Conservation (phyloP, 2,888 invertebrate species). For the Thysanoteuthis rhombus region DNA sequence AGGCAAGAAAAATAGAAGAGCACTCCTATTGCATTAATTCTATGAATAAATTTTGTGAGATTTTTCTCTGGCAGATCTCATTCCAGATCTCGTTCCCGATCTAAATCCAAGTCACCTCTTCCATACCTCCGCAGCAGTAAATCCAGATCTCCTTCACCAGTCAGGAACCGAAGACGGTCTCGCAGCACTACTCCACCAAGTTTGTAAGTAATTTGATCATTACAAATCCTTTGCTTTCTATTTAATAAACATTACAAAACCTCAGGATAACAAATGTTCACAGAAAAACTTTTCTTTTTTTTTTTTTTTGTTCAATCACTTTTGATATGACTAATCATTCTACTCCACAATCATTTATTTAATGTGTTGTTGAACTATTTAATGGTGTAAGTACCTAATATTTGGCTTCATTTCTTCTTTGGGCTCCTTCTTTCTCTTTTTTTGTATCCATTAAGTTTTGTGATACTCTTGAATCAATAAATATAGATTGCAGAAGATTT, state of each 20-base stretch:
- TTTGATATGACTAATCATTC: not conserved
- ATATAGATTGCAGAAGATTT: too few relatives aligned
- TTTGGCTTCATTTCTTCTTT: too few relatives aligned
- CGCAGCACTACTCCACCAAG: conserved; percentile 78
- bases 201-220: conserved; percentile 67
- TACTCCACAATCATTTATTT: too few relatives aligned
- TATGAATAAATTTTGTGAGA: not conserved
- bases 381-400: too few relatives aligned
- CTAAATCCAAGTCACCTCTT: conserved; percentile 51
- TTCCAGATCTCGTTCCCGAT: conserved; percentile 43
- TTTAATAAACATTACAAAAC: not conserved
- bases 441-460: too few relatives aligned
- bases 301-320: not conserved
- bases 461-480: too few relatives aligned
- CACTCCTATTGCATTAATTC: not conserved
- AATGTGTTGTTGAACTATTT: too few relatives aligned
- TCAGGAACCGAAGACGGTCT: conserved; percentile 42
- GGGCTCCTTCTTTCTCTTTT: too few relatives aligned
- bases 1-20: not conserved
- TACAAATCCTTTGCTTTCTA: not conserved
- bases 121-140: conserved; percentile 55
- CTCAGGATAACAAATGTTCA: not conserved
- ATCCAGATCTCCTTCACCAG: conserved; percentile 49
- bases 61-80: conserved; percentile 41
- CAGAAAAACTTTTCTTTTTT: not conserved